Evolutionary conservation across 2,888 invertebrate genomes (phyloP), one percentile per base, ranked within the genome.

Genomic region (Drosophila ochracea): DNA sequence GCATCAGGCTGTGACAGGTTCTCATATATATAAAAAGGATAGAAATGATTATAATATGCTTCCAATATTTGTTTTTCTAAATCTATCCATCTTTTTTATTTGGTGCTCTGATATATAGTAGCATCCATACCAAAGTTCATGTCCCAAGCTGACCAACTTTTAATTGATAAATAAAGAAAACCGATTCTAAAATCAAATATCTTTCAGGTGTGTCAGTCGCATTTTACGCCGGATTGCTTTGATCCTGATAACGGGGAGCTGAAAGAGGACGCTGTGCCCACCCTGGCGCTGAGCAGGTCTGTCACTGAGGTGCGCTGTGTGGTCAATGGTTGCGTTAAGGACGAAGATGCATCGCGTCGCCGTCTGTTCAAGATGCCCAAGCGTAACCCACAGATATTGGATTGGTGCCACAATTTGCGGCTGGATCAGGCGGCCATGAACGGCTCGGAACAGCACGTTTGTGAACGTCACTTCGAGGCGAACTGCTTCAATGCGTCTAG

Each of bases 381-480:
- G 43, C 65, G 66, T 1, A 7, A 6, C 3, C 21, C 67, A 11
- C 64, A 68, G 19, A 9, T 84, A 33, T 7, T 63, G 11, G 84
- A 82, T 30, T 92, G 92, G 92, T 90, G 88, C 61, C 75, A 77
- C 30, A 91, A 88, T 70, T 69, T 92, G 13, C 60, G 55, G 5
- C 10, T 89, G 5, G 61, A 70, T 33, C 19, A 52, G 1, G 25
- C 60, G 0, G 37, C 57, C 7, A 16, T 70, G 39, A n/a, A 28
- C 25, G 43, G 49, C 30, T 37, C 54, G n/a, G 85, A 78, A 13
- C 62, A 76, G 16, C 49, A 82, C 7, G 81, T 92, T 5, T 92
- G 92, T 57, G 85, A 91, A 54, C 80, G 82, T 2, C 92, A 92
- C 62, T 92, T 92, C 50, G 92, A 90, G 62, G 11, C 75, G n/a